A percentile compares a stretch with the other conserved stretches of the same genome.
phyloP scores from a whole-genome alignment of 2,888 invertebrate species.

The Philhelius pedissequus region DNA sequence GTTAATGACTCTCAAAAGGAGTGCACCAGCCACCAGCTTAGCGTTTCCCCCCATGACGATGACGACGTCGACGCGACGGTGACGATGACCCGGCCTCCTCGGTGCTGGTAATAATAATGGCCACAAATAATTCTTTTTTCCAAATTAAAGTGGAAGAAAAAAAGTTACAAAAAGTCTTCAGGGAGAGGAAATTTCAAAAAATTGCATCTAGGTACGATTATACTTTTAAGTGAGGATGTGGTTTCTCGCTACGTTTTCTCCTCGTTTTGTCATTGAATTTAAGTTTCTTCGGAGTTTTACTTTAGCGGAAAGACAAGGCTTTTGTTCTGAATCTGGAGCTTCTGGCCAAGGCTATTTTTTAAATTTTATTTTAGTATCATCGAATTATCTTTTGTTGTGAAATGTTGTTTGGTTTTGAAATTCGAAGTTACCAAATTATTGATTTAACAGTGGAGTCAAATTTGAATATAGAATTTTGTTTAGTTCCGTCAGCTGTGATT shows the following conservation, averaged over 20 bases:
- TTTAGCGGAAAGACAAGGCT: constrained; percentile 12
- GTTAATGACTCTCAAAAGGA: constrained; percentile 64
- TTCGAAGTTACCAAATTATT: no score
- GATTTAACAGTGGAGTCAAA: no score
- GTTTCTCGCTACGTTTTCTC: constrained; percentile 13
- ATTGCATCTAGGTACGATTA: constrained; percentile 38
- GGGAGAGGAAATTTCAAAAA: constrained; percentile 34
- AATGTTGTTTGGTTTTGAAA: no score
- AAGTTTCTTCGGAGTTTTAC: not conserved
- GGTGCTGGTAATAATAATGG: constrained; percentile 41
- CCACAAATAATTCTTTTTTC: constrained; percentile 34
- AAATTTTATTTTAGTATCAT: not conserved
- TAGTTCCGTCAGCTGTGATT: no score
- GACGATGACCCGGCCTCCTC: constrained; percentile 7
- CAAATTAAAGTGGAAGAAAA: not conserved
- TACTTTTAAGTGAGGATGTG: constrained; percentile 50
- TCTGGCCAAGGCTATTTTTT: constrained; percentile 19
- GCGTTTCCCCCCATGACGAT: not conserved
- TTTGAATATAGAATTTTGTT: no score
- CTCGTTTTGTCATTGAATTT: constrained; percentile 5
- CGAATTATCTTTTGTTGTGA: not conserved
- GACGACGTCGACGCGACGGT: not conserved
- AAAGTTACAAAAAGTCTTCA: not conserved
- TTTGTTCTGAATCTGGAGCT: constrained; percentile 45
- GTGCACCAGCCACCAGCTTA: constrained; percentile 24